Evolutionary conservation across 2,888 invertebrate species (phyloP), one percentile per base, ranked within the genome.

Genomic region (Euclidia mi): DNA sequence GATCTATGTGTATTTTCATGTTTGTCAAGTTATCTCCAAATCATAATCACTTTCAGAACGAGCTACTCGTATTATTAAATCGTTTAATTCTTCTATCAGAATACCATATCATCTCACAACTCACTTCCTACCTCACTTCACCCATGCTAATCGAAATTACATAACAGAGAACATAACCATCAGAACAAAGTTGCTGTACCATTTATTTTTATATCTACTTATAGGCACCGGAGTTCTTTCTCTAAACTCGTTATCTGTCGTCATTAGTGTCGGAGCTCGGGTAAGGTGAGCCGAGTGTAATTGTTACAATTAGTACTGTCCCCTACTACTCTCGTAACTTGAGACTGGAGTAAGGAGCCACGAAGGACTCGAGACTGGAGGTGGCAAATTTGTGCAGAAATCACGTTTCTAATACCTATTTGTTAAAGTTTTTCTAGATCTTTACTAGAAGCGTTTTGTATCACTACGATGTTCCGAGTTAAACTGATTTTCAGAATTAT

Each of bases 291-390:
- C 43, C 32, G 40, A 40, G 56, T 53, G 32, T 49, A 53, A 53
- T 56, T 65, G 61, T 41, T 0, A 47, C 55, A 61, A 71, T 71
- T 61, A 72, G 51, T 41, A 25, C 42, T 38, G 7, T 3, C 20
- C 20, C 20, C 20, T 43, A 44, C 29, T 32, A 41, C 45, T 44
- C 29, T 25, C 29, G 53, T 48, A 44, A 59, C 28, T 2, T 11
- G 59, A 59, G 46, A 62, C 49, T n/a, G 40, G 32, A 20, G 10
- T 29, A 29, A 1, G 1, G 42, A 65, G 43, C 47, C 32, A 28
- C 4, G 20, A 41, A 44, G 31, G 42, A 29, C 29, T 37, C 20
- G 31, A 6, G 7, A 14, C 11, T 3, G 6, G n/a, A 37, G 38
- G 38, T 37, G 40, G 61, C 11, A 10, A n/a, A 35, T 43, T 51